phyloP scores from a whole-genome alignment of 1,140 invertebrate genomes.

The Yoshiicerus persimilis region DNA sequence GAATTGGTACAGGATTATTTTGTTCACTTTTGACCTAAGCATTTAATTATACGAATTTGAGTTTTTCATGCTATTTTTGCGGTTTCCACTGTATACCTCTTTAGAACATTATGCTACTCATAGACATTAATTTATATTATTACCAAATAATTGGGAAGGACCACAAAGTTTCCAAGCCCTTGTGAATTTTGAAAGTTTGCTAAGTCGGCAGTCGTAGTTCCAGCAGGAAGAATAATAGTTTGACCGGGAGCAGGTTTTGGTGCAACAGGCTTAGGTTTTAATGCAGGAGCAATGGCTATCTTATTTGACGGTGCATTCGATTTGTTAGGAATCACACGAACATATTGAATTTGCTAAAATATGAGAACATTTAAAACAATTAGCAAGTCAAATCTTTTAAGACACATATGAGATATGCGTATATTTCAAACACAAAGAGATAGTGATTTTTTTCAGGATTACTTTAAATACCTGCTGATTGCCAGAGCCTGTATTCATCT shows the following conservation, averaged over 20 bases:
- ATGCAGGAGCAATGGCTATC: conserved; percentile 45
- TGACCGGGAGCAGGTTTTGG: conserved; percentile 42
- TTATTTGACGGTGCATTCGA: conserved; percentile 35
- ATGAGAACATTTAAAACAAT: no score
- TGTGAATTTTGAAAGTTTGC: conserved; percentile 9
- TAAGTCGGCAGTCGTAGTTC: conserved; percentile 28
- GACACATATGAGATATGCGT: not conserved
- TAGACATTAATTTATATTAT: not conserved
- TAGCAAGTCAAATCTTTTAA: not conserved
- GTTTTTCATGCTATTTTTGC: not conserved
- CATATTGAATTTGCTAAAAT: conserved; percentile 32
- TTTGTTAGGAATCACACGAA: conserved; percentile 42
- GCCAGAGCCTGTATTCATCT: not conserved
- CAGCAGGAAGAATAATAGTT: conserved; percentile 41
- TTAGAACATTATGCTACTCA: no score
- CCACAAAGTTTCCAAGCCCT: conserved; percentile 41
- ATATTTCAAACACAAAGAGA: no score
- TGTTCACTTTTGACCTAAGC: conserved; percentile 42
- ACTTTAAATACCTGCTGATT: conserved; percentile 17
- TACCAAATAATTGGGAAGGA: conserved; percentile 47
- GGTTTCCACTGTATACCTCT: no score
- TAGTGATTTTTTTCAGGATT: not conserved
- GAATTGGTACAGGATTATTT: conserved; percentile 38
- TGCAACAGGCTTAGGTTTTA: conserved; percentile 45
- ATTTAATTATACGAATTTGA: not conserved